phyloP scores from a whole-genome alignment of 2,113 vertebrate species.

The Chamaetylas fuelleborni region DNA sequence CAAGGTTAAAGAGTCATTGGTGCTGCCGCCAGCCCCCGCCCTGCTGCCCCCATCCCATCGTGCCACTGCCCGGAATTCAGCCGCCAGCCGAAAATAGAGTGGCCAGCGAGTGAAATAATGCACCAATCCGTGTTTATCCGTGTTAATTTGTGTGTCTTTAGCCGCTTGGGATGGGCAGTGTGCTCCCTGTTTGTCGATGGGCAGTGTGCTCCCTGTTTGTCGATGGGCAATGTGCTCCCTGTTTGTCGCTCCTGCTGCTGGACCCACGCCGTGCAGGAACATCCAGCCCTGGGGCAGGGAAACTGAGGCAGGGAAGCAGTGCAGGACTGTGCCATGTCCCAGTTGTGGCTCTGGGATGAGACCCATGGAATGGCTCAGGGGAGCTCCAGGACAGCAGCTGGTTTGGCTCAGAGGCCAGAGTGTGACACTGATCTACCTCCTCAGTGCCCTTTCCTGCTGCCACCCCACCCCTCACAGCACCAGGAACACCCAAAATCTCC shows the following conservation, averaged over 20 bases:
- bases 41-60: neutral
- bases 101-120: neutral
- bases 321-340: accelerated
- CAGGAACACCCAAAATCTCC: neutral
- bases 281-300: neutral
- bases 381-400: neutral
- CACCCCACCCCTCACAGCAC: accelerated
- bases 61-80: accelerated
- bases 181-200: neutral
- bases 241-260: neutral
- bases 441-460: neutral
- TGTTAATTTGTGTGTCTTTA: neutral
- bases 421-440: neutral
- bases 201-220: neutral
- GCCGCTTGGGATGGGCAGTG: neutral
- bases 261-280: accelerated
- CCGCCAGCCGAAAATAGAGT: accelerated
- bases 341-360: accelerated
- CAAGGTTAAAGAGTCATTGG: neutral
- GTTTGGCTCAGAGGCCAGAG: neutral
- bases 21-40: neutral
- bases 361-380: accelerated
- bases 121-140: accelerated
- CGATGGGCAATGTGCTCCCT: neutral
- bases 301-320: neutral